A percentile compares a stretch with the other conserved stretches of the same genome.
phyloP scores from a whole-genome alignment of 2,797 vertebrate species.

The Gallinago stenura region DNA sequence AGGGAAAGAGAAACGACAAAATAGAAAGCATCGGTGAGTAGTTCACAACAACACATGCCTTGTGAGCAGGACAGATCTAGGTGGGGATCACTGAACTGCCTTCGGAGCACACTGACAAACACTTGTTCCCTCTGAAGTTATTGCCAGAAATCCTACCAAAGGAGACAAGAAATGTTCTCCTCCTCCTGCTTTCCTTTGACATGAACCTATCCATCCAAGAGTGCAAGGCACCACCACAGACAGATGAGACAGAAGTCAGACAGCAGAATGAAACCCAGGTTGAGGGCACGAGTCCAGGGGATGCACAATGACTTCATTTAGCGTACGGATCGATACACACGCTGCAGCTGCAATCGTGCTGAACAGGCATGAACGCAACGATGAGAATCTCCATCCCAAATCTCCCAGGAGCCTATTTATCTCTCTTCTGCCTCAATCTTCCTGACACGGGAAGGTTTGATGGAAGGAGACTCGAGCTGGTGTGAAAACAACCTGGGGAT shows the following conservation, averaged over 20 bases:
- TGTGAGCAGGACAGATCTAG: not conserved
- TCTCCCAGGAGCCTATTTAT: constrained; percentile 53
- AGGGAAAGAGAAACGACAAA: not conserved
- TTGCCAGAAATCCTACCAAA: not conserved
- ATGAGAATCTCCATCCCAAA: constrained; percentile 1
- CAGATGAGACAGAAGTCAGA: not conserved
- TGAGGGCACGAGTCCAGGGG: constrained; percentile 1
- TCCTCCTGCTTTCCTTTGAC: not conserved
- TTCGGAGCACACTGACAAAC: not conserved
- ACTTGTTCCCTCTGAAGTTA: not conserved
- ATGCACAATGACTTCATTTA: constrained; percentile 43
- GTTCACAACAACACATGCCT: not conserved
- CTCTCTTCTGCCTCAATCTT: constrained; percentile 13
- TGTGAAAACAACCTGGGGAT: not conserved
- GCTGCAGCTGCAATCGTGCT: constrained; percentile 33
- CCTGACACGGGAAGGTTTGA: not conserved
- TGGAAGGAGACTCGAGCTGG: not conserved
- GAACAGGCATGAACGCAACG: constrained; percentile 2
- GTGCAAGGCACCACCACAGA: not conserved
- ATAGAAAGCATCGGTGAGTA: not conserved
- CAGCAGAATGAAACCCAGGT: not conserved
- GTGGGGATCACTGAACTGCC: not conserved
- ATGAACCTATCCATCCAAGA: not conserved
- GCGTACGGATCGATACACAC: not conserved
- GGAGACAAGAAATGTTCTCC: not conserved